Conservation (phyloP, 2,113 vertebrate species). For the Coreoperca whiteheadi region DNA sequence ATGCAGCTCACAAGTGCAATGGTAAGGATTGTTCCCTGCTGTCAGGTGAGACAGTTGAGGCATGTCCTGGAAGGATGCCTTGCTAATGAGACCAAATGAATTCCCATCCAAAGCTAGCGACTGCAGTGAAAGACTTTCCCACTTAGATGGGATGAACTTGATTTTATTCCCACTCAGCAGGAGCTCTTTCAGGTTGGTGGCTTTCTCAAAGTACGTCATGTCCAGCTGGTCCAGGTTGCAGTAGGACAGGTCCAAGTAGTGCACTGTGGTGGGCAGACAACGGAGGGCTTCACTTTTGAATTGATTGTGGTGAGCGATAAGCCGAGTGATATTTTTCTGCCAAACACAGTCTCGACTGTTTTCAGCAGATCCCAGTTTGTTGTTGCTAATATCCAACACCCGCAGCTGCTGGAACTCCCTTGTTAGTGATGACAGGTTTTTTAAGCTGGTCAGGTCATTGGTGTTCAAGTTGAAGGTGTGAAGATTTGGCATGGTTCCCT, state of each 20-base stretch:
- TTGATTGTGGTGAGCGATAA: slow-evolving; percentile 83
- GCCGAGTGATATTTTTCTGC: slow-evolving; percentile 77
- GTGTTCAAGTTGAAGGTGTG: slow-evolving; percentile 75
- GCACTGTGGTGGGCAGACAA: slow-evolving; percentile 86
- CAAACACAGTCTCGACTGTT: slow-evolving; percentile 77
- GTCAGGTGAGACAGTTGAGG: slow-evolving; percentile 72
- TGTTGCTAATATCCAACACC: slow-evolving; percentile 84
- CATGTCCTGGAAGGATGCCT: slow-evolving; percentile 84
- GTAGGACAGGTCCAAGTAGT: slow-evolving; percentile 86
- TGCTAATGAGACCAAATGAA: slow-evolving; percentile 86
- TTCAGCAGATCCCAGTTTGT: slow-evolving; percentile 73
- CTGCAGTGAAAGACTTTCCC: slow-evolving; percentile 78
- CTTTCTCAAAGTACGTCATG: slow-evolving; percentile 82
- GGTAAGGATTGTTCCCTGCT: slow-evolving; percentile 90
- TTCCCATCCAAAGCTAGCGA: slow-evolving; percentile 86
- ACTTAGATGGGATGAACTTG: slow-evolving; percentile 87
- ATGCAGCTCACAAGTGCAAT: slow-evolving; percentile 89
- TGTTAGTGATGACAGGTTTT: slow-evolving; percentile 74
- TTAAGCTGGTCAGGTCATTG: slow-evolving; percentile 83
- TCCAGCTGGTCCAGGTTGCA: slow-evolving; percentile 86
- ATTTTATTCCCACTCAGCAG: slow-evolving; percentile 88
- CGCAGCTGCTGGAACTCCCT: slow-evolving; percentile 78
- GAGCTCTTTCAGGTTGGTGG: slow-evolving; percentile 77
- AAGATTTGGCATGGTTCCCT: slow-evolving; percentile 75
- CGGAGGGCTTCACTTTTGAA: slow-evolving; percentile 69